Percentiles rank a stretch among this genome's conserved stretches.
These are phyloP conservation scores for Trichoplusia ni DNA, from an alignment of 1,140 invertebrate species.

Conservation along the genomic window DNA sequence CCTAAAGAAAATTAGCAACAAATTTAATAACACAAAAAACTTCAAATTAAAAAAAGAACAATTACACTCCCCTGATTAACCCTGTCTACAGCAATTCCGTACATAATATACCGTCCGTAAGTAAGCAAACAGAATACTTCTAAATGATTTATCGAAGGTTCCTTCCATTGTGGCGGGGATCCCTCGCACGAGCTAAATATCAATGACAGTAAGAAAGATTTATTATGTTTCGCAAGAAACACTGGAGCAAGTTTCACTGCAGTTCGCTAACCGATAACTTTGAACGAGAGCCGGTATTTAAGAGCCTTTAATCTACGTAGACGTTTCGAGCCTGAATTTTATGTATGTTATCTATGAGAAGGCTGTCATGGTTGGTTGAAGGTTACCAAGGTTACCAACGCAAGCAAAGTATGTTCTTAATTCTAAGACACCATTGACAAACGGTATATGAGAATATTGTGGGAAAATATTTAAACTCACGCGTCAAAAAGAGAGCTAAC, in stretches of 20 bases:
- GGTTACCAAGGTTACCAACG: too few relatives aligned
- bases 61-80: slow-evolving; percentile 4
- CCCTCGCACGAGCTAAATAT: slow-evolving; percentile 62
- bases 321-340: slow-evolving; percentile 8
- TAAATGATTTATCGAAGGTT: slow-evolving; percentile 49
- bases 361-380: too few relatives aligned
- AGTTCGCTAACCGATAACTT: slow-evolving; percentile 69
- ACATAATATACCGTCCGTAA: slow-evolving; percentile 28
- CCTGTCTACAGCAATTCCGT: slow-evolving; percentile 14
- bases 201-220: slow-evolving; percentile 74
- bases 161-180: slow-evolving; percentile 44
- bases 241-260: slow-evolving; percentile 62
- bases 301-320: slow-evolving; percentile 66
- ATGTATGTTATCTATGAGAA: slow-evolving; percentile 1
- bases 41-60: background rate
- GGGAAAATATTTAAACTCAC: too few relatives aligned
- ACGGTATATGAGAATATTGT: too few relatives aligned
- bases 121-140: slow-evolving; percentile 39
- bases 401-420: too few relatives aligned
- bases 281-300: slow-evolving; percentile 56
- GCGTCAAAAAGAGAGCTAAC: too few relatives aligned
- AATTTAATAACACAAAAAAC: background rate
- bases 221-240: slow-evolving; percentile 72
- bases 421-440: too few relatives aligned
- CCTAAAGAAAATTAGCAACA: background rate